These are phyloP conservation scores for Barypeithes pellucidus DNA, from an alignment of 2,888 invertebrate genomes.

Conservation along the genomic window DNA sequence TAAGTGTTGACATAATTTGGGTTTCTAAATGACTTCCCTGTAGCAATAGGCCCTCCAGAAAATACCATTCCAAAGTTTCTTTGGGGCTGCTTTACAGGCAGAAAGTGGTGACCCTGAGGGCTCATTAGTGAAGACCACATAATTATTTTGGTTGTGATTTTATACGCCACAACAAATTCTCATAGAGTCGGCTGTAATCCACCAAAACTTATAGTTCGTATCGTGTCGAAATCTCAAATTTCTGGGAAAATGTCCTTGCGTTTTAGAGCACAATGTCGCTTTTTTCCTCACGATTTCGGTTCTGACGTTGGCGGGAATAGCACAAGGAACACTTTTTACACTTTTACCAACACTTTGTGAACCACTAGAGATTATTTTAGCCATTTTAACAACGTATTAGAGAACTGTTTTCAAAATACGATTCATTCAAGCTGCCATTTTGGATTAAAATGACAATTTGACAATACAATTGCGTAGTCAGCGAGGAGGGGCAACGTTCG, in stretches of 20 bases:
- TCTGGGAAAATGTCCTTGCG: conserved; percentile 29
- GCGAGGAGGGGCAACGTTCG: not conserved
- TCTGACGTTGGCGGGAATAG: conserved; percentile 14
- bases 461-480: not conserved
- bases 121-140: conserved; percentile 38
- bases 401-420: conserved; percentile 33
- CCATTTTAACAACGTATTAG: conserved; percentile 46
- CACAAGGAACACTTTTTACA: conserved; percentile 41
- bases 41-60: conserved; percentile 35
- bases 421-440: conserved; percentile 44
- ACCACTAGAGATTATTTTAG: conserved; percentile 28
- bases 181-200: conserved; percentile 28
- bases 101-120: conserved; percentile 24
- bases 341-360: conserved; percentile 18
- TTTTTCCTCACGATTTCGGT: conserved; percentile 43
- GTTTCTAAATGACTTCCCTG: conserved; percentile 55
- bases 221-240: conserved; percentile 14
- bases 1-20: conserved; percentile 57
- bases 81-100: conserved; percentile 45
- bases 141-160: conserved; percentile 8
- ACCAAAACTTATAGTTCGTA: conserved; percentile 34
- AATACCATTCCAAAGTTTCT: conserved; percentile 44
- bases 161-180: conserved; percentile 34
- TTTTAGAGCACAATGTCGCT: conserved; percentile 23
- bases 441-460: conserved; percentile 31